Base-by-base conservation (phyloP, 2,888 invertebrate genomes). In the Alloplasta piceator region DNA sequence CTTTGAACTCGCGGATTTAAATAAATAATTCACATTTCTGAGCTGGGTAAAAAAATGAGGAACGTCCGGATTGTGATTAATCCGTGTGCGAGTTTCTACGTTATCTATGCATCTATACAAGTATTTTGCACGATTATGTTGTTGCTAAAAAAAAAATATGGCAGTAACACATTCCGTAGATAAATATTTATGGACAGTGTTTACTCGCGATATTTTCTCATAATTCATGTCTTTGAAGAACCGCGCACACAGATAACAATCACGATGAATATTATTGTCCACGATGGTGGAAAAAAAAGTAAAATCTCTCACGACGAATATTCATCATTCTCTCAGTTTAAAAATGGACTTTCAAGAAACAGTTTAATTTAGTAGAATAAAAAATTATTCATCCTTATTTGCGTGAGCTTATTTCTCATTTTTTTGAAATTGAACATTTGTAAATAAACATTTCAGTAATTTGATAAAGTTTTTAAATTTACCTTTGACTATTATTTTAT, bases 201-300 rank as follows among this genome's bases (percentile, higher is more conserved):
- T 50, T 50, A n/a, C 6, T 50, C 50, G 50, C 50, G n/a, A 50
- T 50, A 50, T 50, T 50, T 50, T 50, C 14, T 50, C 50, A 50
- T 50, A n/a, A 6, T 14, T 50, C n/a, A 12, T 50, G 12, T 50
- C 14, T n/a, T n/a, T n/a, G n/a, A n/a, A n/a, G 12, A 50, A 14
- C 50, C 6, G 14, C 14, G 14, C 10, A 14, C 6, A 14, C 50
- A n/a, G 10, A 6, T 50, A 50, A 1, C n/a, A 50, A 50, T 50
- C 12, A 12, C 14, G 12, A 12, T 50, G n/a, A 14, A n/a, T 14
- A n/a, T 50, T 50, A 50, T 14, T 50, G 50, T 9, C 6, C 50
- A 50, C 50, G 14, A 12, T 6, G 12, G 50, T 50, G 50, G 12
- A 50, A 50, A 12, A 50, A 50, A 12, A 50, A 50, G 12, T 12